phyloP scores from a whole-genome alignment of 2,113 vertebrate genomes.

The Lycocorax pyrrhopterus region DNA sequence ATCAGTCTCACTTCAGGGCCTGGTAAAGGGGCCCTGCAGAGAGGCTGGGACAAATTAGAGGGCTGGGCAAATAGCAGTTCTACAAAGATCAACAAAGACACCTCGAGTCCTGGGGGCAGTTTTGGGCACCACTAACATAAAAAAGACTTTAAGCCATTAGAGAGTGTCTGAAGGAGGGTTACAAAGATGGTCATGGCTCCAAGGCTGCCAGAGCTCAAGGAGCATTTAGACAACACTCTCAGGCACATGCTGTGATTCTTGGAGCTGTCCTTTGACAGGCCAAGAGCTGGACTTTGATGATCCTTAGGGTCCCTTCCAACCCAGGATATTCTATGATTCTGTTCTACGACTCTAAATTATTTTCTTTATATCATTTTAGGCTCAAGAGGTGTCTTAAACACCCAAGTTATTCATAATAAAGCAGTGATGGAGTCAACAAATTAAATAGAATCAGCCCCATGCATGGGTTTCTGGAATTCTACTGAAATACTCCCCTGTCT shows the following conservation, averaged over 20 bases:
- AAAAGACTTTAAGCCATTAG: not conserved
- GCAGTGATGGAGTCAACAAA: not conserved
- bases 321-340: not conserved
- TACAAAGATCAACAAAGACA: not conserved
- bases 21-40: not conserved
- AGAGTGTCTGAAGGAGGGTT: not conserved
- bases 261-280: not conserved
- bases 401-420: not conserved
- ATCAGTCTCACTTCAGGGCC: not conserved
- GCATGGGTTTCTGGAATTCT: not conserved
- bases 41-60: not conserved
- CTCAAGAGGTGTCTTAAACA: not conserved
- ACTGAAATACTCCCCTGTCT: not conserved
- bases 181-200: not conserved
- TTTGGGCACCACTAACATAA: not conserved
- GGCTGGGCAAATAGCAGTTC: not conserved
- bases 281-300: fast-evolving
- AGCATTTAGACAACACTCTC: not conserved
- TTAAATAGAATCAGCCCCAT: not conserved
- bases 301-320: not conserved
- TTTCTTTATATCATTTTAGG: not conserved
- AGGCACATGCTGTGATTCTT: not conserved
- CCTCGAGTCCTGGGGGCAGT: too few relatives aligned
- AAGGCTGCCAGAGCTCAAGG: not conserved
- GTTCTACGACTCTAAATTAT: not conserved